These are phyloP conservation scores for human DNA, from an alignment of 2,113 vertebrate genomes.

Conservation along the genomic window DNA sequence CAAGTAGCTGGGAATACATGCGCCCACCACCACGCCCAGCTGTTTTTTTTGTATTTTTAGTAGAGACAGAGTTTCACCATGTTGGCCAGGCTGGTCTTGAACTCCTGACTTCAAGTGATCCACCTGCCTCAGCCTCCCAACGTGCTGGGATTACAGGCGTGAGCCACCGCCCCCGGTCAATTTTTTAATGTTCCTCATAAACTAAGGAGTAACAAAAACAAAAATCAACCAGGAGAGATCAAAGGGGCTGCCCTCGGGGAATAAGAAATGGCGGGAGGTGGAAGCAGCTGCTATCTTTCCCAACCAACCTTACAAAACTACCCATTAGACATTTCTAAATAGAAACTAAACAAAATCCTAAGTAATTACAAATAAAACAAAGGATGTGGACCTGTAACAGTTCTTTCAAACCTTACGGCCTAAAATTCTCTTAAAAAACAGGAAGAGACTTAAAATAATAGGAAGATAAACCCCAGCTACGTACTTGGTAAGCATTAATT, in stretches of 20 bases:
- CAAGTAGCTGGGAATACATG: too few species aligned
- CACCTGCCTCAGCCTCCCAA: too few species aligned
- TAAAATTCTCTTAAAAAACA: conserved; percentile 38
- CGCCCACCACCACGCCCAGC: too few species aligned
- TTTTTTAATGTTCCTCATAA: not conserved
- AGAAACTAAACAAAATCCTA: conserved; percentile 11
- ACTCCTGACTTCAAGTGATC: too few species aligned
- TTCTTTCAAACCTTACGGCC: not conserved
- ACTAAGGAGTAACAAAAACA: not conserved
- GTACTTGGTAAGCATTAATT: not conserved
- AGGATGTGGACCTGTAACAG: not conserved
- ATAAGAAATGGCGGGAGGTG: not conserved
- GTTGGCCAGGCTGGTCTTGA: too few species aligned
- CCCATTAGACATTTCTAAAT: not conserved
- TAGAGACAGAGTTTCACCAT: too few species aligned
- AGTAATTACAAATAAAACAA: not conserved
- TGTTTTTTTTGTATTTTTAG: too few species aligned
- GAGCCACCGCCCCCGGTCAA: too few species aligned
- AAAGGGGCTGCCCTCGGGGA: not conserved
- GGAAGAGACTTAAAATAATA: not conserved
- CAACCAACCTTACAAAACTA: not conserved
- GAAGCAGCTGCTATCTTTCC: not conserved
- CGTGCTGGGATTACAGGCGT: too few species aligned
- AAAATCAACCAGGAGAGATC: not conserved
- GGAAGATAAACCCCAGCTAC: not conserved